These are phyloP conservation scores for Scomber colias DNA, from an alignment of 2,113 vertebrate genomes.

Conservation along the genomic window DNA sequence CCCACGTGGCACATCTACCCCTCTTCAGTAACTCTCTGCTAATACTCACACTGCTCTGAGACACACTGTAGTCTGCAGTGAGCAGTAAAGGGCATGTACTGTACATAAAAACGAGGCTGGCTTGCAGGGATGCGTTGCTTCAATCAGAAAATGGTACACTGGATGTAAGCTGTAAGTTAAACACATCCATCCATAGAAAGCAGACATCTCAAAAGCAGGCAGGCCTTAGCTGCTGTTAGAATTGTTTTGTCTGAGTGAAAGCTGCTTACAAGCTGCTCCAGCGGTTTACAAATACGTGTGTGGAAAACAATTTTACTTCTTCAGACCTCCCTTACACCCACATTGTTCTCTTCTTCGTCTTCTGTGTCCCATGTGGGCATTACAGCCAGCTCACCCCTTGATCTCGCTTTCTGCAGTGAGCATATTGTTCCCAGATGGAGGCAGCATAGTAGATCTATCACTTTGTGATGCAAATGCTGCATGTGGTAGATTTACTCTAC, in stretches of 20 bases:
- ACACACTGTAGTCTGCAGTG: constrained; percentile 37
- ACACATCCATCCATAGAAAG: constrained; percentile 20
- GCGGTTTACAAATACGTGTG: constrained; percentile 68
- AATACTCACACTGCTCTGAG: constrained; percentile 58
- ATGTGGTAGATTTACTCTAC: not conserved
- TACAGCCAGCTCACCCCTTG: constrained; percentile 46
- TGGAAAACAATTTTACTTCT: constrained; percentile 66
- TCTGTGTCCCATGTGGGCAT: constrained; percentile 43
- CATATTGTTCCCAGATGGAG: constrained; percentile 28
- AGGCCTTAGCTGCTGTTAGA: constrained; percentile 21
- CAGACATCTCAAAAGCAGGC: constrained; percentile 1
- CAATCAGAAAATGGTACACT: constrained; percentile 9
- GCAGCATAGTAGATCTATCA: not conserved
- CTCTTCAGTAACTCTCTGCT: constrained; percentile 50
- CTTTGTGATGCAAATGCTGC: constrained; percentile 47
- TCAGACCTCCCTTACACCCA: constrained; percentile 38
- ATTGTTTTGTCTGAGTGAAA: constrained; percentile 65
- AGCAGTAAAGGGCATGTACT: constrained; percentile 39
- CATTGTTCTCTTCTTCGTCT: constrained; percentile 69
- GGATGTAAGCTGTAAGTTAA: constrained; percentile 24
- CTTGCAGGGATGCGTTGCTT: constrained; percentile 6
- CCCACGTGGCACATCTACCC: constrained; percentile 28
- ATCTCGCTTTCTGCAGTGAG: constrained; percentile 52
- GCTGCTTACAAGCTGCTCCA: constrained; percentile 71
- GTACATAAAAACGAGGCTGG: constrained; percentile 16